Conservation (phyloP, 2,797 vertebrate genomes). For the Anguilla megastoma region DNA sequence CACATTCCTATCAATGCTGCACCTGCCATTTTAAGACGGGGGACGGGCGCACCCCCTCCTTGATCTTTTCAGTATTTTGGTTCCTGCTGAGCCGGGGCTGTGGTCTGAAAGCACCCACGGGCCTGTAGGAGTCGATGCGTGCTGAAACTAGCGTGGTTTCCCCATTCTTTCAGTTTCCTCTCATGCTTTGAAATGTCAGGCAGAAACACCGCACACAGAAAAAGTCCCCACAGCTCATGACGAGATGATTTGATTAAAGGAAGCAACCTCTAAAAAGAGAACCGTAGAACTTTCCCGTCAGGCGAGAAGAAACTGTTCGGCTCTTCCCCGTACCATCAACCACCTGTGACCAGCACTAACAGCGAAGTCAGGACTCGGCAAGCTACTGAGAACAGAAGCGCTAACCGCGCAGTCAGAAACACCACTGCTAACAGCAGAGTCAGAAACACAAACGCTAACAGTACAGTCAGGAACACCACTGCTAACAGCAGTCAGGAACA, state of each 20-base stretch:
- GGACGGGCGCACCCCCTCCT: neutral
- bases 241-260: neutral
- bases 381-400: too few species aligned
- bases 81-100: neutral
- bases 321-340: neutral
- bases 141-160: neutral
- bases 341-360: neutral
- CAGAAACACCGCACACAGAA: neutral
- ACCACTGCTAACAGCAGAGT: too few species aligned
- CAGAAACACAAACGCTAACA: too few species aligned
- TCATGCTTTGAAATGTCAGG: neutral
- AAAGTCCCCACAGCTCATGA: neutral
- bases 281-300: neutral
- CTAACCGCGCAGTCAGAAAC: too few species aligned
- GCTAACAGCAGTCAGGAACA: neutral
- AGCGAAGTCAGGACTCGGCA: neutral
- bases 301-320: neutral
- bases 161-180: neutral
- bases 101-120: neutral
- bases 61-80: neutral
- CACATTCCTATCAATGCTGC: neutral
- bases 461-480: neutral
- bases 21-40: neutral
- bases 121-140: neutral
- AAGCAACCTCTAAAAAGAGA: neutral